These are phyloP conservation scores for Mustelus asterias DNA, from an alignment of 2,113 vertebrate species.

Conservation along the genomic window DNA sequence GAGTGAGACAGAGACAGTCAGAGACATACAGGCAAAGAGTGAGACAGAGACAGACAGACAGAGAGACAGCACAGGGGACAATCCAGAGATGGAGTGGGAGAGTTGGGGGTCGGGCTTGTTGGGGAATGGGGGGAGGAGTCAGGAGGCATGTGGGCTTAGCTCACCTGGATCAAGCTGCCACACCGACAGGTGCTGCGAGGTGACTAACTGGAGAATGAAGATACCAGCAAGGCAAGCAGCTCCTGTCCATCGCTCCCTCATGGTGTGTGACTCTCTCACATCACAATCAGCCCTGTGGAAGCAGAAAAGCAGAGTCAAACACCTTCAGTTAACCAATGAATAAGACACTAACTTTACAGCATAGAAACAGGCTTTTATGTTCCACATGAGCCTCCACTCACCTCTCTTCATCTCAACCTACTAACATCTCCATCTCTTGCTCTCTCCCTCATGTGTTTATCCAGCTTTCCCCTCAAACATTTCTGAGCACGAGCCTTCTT, in stretches of 20 bases:
- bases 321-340: background rate
- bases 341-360: background rate
- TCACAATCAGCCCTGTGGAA: background rate
- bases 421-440: background rate
- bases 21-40: background rate
- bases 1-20: background rate
- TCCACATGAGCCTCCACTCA: background rate
- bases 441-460: background rate
- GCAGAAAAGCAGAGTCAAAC: background rate
- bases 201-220: background rate
- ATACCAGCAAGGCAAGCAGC: background rate
- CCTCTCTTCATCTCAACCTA: no score
- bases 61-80: no score
- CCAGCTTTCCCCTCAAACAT: background rate
- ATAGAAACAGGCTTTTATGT: background rate
- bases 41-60: background rate
- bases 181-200: background rate
- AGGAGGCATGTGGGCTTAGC: background rate
- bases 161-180: background rate
- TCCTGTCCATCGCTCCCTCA: background rate
- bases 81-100: background rate
- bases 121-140: no score
- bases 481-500: no score
- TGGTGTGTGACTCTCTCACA: background rate
- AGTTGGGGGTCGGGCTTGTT: no score